Evolutionary conservation across 2,113 vertebrate genomes (phyloP).

Genomic region (Asarcornis scutulata): DNA sequence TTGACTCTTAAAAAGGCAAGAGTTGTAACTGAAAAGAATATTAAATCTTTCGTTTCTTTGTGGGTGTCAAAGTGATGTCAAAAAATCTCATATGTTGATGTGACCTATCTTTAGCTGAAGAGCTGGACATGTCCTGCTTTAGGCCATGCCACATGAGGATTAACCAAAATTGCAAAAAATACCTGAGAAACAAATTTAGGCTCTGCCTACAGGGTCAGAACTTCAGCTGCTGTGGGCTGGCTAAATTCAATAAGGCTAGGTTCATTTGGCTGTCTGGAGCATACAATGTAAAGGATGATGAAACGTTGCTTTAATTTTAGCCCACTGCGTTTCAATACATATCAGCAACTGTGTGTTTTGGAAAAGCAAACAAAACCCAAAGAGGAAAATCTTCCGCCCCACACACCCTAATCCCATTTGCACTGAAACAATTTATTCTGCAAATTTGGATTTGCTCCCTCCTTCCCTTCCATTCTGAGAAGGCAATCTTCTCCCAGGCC

Average conservation of each 20-base stretch:
- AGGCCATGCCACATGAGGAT: background rate
- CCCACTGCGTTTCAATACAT: background rate
- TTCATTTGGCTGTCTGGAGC: background rate
- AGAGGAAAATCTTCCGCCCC: background rate
- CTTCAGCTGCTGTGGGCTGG: background rate
- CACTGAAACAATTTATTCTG: background rate
- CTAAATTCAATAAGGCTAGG: background rate
- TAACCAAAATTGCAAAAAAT: background rate
- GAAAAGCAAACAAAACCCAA: background rate
- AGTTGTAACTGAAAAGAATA: background rate
- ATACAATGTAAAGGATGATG: background rate
- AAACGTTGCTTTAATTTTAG: background rate
- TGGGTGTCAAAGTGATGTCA: background rate
- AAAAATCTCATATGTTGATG: background rate
- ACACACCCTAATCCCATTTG: background rate
- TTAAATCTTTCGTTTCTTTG: background rate
- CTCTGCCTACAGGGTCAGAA: background rate
- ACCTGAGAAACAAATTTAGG: background rate
- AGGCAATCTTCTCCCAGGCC: background rate
- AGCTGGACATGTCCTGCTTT: rapidly evolving
- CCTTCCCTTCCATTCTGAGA: background rate
- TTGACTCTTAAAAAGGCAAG: background rate
- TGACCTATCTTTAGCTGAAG: background rate
- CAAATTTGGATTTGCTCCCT: background rate
- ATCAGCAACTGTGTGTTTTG: background rate